Evolutionary conservation across 2,113 vertebrate genomes (phyloP).

Genomic region (Hippocampus zosterae): DNA sequence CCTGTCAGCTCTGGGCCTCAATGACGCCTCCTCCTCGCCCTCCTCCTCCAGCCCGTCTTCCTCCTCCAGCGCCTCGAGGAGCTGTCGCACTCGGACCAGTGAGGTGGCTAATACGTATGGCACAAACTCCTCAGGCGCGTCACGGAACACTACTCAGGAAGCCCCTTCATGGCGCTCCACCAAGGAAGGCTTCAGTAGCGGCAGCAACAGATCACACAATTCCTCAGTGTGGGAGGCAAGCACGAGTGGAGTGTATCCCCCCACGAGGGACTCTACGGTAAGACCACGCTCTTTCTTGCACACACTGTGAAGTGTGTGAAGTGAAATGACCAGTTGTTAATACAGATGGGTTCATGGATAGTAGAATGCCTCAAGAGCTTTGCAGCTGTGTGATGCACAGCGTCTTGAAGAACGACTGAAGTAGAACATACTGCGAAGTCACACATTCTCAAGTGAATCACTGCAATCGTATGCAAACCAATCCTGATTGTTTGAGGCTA

Average conservation of each 20-base stretch:
- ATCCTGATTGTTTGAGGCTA: conserved; percentile 9
- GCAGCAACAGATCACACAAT: conserved; percentile 60
- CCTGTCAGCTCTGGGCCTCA: conserved; percentile 77
- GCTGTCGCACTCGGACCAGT: conserved; percentile 59
- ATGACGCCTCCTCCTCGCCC: conserved; percentile 59
- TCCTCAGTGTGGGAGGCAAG: conserved; percentile 74
- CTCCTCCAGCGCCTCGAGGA: conserved; percentile 60
- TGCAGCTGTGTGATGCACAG: no score
- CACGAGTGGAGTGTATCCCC: conserved; percentile 45
- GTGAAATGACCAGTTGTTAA: background rate
- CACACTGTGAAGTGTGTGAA: no score
- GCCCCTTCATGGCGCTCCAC: conserved; percentile 55
- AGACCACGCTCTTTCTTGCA: conserved; percentile 27
- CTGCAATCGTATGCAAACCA: background rate
- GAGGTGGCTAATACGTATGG: conserved; percentile 59
- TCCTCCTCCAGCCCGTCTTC: conserved; percentile 61
- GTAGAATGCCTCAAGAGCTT: no score
- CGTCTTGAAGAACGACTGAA: no score
- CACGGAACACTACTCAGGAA: conserved; percentile 70
- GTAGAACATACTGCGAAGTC: background rate
- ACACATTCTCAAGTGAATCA: background rate
- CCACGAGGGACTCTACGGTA: conserved; percentile 63
- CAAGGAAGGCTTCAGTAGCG: conserved; percentile 63
- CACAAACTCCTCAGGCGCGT: conserved; percentile 50
- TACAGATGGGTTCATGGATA: background rate